Percentiles rank a stretch among this genome's conserved stretches.
phyloP scores from a whole-genome alignment of 2,113 vertebrate species.

The Sisor rabdophorus region DNA sequence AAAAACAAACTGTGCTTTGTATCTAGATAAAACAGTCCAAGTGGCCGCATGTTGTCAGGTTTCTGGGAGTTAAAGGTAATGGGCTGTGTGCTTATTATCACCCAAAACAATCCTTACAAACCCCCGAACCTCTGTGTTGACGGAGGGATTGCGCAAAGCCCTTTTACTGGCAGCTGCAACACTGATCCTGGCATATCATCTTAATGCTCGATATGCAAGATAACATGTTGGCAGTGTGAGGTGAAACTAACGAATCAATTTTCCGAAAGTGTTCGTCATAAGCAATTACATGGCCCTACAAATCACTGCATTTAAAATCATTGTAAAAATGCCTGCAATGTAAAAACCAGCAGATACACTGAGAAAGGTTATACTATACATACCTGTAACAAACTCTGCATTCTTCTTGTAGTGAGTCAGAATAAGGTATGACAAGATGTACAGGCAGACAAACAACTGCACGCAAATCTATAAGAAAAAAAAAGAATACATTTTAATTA shows the following conservation, averaged over 20 bases:
- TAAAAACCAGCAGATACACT: background rate
- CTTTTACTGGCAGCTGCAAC: constrained; percentile 6
- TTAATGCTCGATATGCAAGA: background rate
- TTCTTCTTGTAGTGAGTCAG: constrained; percentile 91
- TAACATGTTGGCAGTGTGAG: background rate
- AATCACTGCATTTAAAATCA: background rate
- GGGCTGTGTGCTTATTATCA: constrained; percentile 51
- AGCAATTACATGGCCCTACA: background rate
- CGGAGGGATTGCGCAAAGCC: constrained; percentile 46
- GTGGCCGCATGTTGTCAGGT: constrained; percentile 14
- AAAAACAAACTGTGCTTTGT: constrained; percentile 1
- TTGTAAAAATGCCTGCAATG: background rate
- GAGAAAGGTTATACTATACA: constrained; percentile 26
- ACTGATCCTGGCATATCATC: constrained; percentile 1
- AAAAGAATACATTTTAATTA: background rate
- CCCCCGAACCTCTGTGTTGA: constrained; percentile 36
- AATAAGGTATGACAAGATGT: constrained; percentile 88
- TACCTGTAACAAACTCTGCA: constrained; percentile 86
- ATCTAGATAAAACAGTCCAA: constrained; percentile 3
- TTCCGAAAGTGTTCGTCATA: background rate
- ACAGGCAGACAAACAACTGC: constrained; percentile 86
- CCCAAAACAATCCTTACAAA: constrained; percentile 50
- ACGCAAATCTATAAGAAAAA: constrained; percentile 79
- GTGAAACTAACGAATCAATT: background rate
- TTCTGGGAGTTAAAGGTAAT: constrained; percentile 23